Percentiles rank a stretch among this genome's conserved stretches.
These are phyloP conservation scores for Ia io DNA, from an alignment of 2,113 vertebrate species.

Conservation along the genomic window DNA sequence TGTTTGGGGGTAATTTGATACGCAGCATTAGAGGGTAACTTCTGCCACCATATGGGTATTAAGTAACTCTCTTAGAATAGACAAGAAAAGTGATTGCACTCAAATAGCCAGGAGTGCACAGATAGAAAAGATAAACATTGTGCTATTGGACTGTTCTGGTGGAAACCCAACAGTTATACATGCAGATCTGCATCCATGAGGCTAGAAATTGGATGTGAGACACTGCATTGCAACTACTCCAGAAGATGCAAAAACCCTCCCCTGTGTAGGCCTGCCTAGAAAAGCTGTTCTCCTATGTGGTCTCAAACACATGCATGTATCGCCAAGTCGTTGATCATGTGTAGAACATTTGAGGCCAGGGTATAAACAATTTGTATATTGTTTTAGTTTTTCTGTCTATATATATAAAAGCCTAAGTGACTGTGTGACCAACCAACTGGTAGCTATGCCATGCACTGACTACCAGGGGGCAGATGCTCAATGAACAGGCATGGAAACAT, in stretches of 20 bases:
- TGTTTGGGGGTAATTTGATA: not conserved
- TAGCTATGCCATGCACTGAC: too few relatives aligned
- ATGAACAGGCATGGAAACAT: too few relatives aligned
- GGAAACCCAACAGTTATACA: not conserved
- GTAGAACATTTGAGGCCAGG: not conserved
- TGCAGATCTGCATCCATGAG: not conserved
- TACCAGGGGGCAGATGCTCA: too few relatives aligned
- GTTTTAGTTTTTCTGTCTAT: not conserved
- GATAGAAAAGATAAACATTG: not conserved
- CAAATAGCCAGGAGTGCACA: not conserved
- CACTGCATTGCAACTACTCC: not conserved
- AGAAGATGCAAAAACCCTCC: not conserved
- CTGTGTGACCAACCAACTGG: too few relatives aligned
- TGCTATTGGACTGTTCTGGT: not conserved
- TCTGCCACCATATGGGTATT: not conserved
- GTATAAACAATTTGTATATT: not conserved
- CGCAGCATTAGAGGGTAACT: not conserved
- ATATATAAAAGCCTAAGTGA: too few relatives aligned
- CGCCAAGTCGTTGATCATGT: not conserved
- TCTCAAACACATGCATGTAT: not conserved
- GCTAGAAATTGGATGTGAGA: not conserved
- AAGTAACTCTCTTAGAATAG: not conserved
- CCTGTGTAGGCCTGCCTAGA: not conserved
- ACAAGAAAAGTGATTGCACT: not conserved
- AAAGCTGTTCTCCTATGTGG: not conserved